These are phyloP conservation scores for Drosophila ohnishii DNA, from an alignment of 1,140 invertebrate genomes.

Conservation along the genomic window DNA sequence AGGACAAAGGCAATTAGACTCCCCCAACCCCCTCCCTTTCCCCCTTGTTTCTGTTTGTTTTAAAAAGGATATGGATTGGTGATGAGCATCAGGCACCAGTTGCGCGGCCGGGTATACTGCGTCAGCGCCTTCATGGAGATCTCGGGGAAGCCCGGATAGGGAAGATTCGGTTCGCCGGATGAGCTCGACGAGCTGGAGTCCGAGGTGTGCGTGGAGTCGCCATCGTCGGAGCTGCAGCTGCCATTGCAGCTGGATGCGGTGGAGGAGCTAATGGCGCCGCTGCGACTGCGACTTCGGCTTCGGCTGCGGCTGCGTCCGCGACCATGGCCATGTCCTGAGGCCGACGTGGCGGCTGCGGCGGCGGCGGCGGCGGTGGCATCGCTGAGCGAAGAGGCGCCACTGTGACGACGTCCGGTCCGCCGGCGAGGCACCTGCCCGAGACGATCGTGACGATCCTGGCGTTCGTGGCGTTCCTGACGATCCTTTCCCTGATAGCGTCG, in stretches of 20 bases:
- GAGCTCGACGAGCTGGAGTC: conserved; percentile 84
- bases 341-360: conserved; percentile 4
- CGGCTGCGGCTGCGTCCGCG: background rate
- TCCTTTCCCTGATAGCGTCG: conserved; percentile 58
- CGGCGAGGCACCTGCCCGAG: conserved; percentile 35
- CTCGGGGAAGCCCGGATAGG: conserved; percentile 94
- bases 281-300: conserved; percentile 4
- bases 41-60: conserved; percentile 18
- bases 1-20: conserved; percentile 53
- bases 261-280: conserved; percentile 60
- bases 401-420: conserved; percentile 49
- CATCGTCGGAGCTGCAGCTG: conserved; percentile 84
- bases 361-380: conserved; percentile 33
- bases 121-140: conserved; percentile 92
- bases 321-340: background rate
- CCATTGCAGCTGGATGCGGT: conserved; percentile 76
- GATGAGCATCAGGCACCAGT: conserved; percentile 96
- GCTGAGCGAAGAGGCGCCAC: conserved; percentile 62
- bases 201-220: conserved; percentile 84
- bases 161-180: conserved; percentile 87
- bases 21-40: background rate
- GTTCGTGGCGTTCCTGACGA: background rate
- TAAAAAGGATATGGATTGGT: conserved; percentile 99
- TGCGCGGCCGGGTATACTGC: conserved; percentile 93
- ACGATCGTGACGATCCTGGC: background rate